Evolutionary conservation across 1,140 invertebrate genomes (phyloP), one percentile per base, ranked within the genome.

Genomic region (Apis cerana): DNA sequence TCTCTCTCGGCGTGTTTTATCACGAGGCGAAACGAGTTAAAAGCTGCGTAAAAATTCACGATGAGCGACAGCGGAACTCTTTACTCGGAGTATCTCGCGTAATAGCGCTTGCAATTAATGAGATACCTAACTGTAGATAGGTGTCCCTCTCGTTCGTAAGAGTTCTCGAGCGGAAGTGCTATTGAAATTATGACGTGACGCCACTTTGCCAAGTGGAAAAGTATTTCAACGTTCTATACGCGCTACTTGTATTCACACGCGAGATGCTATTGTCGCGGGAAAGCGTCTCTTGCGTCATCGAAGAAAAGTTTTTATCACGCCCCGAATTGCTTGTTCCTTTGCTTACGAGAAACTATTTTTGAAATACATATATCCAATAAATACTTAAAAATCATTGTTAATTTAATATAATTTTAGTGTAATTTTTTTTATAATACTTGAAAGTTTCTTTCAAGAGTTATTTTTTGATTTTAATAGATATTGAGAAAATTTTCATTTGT

Each of bases 81-180:
- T 86, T 84, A 86, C 21, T 43, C 68, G 23, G 69, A 43, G 69
- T 76, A 68, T 76, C 74, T 80, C 67, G 64, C 62, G 69, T 88
- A 81, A 84, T 78, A 80, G 85, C 71, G 76, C 64, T 72, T 54
- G 75, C 86, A 74, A 86, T 88, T 84, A 86, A 81, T 84, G 81
- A 87, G 76, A 74, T 83, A 87, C 72, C 80, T 68, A 67, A 72
- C 80, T 71, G 50, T 54, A 80, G 71, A 19, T 69, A 61, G 75
- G 65, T 85, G 71, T 85, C 54, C 65, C 67, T 80, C 82, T 69
- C 23, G 61, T 23, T 58, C 54, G 69, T 59, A 75, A 84, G 81
- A 79, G 76, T 83, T 84, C 84, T 77, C 58, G n/a, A 59, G 74
- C 56, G 70, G 71, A 86, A 87, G 84, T 78, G 62, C 77, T 83